Percentiles rank a stretch among this genome's conserved stretches.
These are phyloP conservation scores for Acleris laterana DNA, from an alignment of 2,888 invertebrate genomes.

Conservation along the genomic window DNA sequence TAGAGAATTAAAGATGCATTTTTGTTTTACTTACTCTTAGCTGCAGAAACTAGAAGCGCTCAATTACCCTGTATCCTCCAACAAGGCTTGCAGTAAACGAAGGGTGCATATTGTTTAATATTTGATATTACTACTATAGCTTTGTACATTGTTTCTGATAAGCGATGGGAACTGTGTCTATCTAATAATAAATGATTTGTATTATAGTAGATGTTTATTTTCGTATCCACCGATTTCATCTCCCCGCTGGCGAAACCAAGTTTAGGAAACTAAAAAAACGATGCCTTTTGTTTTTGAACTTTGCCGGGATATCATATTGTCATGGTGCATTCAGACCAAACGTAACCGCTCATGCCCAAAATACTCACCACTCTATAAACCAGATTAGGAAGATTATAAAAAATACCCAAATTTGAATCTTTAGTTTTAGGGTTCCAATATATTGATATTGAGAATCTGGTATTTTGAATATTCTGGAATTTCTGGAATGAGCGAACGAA, in stretches of 20 bases:
- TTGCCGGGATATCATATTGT: no score
- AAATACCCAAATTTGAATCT: no score
- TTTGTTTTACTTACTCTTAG: conserved; percentile 76
- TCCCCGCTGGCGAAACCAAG: conserved; percentile 12
- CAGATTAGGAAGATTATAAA: no score
- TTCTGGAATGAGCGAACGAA: no score
- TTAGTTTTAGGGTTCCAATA: no score
- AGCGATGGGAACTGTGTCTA: conserved; percentile 89
- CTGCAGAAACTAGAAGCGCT: conserved; percentile 83
- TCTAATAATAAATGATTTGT: conserved; percentile 89
- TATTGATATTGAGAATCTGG: no score
- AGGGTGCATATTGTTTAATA: conserved; percentile 85
- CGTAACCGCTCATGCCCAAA: no score
- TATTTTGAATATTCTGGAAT: no score
- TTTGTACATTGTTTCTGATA: conserved; percentile 89
- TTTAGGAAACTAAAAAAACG: neutral
- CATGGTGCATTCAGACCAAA: no score
- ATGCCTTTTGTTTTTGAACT: no score
- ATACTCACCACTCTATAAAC: no score
- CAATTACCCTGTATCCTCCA: conserved; percentile 82
- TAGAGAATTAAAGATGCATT: conserved; percentile 81
- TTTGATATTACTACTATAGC: conserved; percentile 87
- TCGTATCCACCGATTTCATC: conserved; percentile 35
- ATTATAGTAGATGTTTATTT: conserved; percentile 79
- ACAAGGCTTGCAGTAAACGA: conserved; percentile 84